Conservation (phyloP, 2,113 vertebrate genomes). For the Fregetta grallaria region DNA sequence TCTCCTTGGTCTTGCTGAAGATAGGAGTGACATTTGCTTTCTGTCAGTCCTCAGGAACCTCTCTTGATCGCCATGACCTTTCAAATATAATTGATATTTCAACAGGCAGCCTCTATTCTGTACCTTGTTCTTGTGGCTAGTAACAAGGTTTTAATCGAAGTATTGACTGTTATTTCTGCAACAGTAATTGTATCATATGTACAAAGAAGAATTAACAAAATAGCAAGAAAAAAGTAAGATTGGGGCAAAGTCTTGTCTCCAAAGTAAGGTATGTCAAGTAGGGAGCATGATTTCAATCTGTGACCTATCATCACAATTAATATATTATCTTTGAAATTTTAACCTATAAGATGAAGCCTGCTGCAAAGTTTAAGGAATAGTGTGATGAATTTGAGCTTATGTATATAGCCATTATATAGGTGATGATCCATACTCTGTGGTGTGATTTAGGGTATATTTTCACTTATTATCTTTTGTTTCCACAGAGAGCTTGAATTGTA, state of each 20-base stretch:
- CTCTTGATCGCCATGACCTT: neutral
- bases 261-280: neutral
- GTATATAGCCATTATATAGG: neutral
- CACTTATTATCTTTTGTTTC: neutral
- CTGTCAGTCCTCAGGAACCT: neutral
- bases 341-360: neutral
- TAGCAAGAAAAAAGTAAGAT: neutral
- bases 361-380: neutral
- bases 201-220: neutral
- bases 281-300: neutral
- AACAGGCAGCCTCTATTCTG: neutral
- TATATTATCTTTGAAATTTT: neutral
- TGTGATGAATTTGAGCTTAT: neutral
- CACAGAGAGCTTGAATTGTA: neutral
- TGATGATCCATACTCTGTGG: neutral
- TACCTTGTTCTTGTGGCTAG: neutral
- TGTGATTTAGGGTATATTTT: neutral
- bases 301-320: neutral
- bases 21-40: neutral
- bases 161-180: neutral
- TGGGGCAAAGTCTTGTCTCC: neutral
- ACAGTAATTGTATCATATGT: neutral
- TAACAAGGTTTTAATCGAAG: neutral
- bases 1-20: neutral
- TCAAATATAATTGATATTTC: neutral